These are phyloP conservation scores for Crocuta crocuta DNA, from an alignment of 2,113 vertebrate genomes.

Conservation along the genomic window DNA sequence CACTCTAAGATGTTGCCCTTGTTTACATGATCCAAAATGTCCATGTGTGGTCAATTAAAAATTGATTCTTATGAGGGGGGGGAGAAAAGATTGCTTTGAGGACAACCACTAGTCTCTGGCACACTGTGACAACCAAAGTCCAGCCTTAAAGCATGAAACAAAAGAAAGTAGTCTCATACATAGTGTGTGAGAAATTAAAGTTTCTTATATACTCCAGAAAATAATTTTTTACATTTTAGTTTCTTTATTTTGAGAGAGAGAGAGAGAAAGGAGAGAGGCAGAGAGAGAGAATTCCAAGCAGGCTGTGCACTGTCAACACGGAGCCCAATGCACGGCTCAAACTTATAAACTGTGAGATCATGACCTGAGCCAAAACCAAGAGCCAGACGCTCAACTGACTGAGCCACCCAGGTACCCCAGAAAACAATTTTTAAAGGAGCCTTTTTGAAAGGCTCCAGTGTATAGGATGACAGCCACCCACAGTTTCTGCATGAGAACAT, in stretches of 20 bases:
- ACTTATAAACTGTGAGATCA: too few species aligned
- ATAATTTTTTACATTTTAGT: constrained; percentile 24
- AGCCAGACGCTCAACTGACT: too few species aligned
- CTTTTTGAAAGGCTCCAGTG: constrained; percentile 49
- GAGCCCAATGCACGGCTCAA: too few species aligned
- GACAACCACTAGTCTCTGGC: background rate
- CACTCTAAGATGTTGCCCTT: background rate
- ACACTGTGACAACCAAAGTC: background rate
- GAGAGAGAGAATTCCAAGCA: too few species aligned
- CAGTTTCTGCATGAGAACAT: constrained; percentile 47
- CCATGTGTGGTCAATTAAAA: constrained; percentile 22
- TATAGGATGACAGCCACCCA: constrained; percentile 57
- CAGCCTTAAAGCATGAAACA: constrained; percentile 30
- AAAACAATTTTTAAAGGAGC: constrained; percentile 39
- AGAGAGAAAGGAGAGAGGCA: too few species aligned
- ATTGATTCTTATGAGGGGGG: background rate
- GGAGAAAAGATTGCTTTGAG: constrained; percentile 9
- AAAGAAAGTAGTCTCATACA: constrained; percentile 2
- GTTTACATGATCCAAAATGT: background rate
- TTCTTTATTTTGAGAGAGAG: too few species aligned
- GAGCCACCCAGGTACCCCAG: background rate
- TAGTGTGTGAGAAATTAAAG: constrained; percentile 45
- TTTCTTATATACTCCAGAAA: constrained; percentile 62
- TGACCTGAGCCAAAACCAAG: too few species aligned
- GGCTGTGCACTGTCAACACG: too few species aligned